Conservation (phyloP, 2,888 invertebrate genomes). For the Dryomyza anilis region DNA sequence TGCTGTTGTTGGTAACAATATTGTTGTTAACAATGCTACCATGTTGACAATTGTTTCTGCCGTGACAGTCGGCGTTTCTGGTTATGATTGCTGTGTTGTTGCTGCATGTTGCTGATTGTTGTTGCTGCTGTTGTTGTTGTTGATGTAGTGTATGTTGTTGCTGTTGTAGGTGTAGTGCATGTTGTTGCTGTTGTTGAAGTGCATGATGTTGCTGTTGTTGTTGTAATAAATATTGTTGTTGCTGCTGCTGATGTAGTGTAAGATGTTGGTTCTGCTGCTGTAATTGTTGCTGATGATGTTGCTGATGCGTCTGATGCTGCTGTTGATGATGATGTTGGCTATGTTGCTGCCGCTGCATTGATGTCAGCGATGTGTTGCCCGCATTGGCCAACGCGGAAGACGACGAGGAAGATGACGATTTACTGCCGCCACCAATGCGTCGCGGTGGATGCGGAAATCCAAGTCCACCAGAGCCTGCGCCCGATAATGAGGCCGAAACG, state of each 20-base stretch:
- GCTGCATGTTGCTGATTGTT: slow-evolving; percentile 27
- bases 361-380: slow-evolving; percentile 45
- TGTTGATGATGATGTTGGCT: slow-evolving; percentile 35
- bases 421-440: slow-evolving; percentile 55
- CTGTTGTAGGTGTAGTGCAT: slow-evolving; percentile 34
- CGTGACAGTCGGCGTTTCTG: slow-evolving; percentile 40
- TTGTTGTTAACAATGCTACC: slow-evolving; percentile 27
- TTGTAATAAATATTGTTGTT: slow-evolving; percentile 37
- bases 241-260: slow-evolving; percentile 43
- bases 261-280: slow-evolving; percentile 30
- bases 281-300: slow-evolving; percentile 33
- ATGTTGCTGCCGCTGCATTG: slow-evolving; percentile 66
- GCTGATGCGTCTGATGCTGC: slow-evolving; percentile 26
- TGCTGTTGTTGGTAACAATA: slow-evolving; percentile 31
- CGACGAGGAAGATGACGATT: slow-evolving; percentile 64
- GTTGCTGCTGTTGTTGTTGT: slow-evolving; percentile 36
- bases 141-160: slow-evolving; percentile 25
- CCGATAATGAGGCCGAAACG: slow-evolving; percentile 71
- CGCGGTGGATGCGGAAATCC: slow-evolving; percentile 62
- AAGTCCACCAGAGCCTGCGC: slow-evolving; percentile 65
- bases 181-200: slow-evolving; percentile 66
- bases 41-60: slow-evolving; percentile 32
- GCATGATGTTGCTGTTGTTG: slow-evolving; percentile 33
- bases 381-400: slow-evolving; percentile 22
- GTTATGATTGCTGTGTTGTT: slow-evolving; percentile 34